These are phyloP conservation scores for Myotis myotis DNA, from an alignment of 2,797 vertebrate genomes.

Conservation along the genomic window DNA sequence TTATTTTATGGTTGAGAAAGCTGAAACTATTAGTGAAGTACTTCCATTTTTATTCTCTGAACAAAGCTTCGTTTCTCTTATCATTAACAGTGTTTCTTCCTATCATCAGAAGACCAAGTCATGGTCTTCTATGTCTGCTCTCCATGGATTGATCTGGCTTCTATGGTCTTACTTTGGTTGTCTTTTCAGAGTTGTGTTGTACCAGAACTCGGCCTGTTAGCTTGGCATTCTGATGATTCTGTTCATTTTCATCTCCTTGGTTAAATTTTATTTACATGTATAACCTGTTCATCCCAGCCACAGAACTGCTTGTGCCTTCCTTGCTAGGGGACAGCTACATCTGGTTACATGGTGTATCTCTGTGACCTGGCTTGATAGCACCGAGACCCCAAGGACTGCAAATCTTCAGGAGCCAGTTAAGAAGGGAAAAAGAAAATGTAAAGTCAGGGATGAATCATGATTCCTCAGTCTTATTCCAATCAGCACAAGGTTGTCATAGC, in stretches of 20 bases:
- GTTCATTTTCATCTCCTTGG: background rate
- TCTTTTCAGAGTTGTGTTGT: background rate
- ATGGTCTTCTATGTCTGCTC: background rate
- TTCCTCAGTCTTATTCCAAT: background rate
- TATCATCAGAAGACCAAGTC: background rate
- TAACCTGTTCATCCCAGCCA: background rate
- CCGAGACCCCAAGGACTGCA: background rate
- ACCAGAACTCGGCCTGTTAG: background rate
- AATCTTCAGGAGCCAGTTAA: conserved; percentile 12
- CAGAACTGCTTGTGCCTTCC: background rate
- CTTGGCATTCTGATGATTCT: background rate
- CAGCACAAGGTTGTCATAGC: conserved; percentile 28
- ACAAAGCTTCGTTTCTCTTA: background rate
- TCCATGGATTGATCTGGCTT: background rate
- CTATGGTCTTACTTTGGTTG: background rate
- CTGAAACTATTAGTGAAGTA: background rate
- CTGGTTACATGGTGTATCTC: background rate
- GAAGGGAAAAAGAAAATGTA: background rate
- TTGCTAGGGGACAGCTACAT: background rate
- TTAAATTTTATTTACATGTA: background rate
- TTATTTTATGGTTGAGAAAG: background rate
- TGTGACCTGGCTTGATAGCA: background rate
- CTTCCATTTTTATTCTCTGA: background rate
- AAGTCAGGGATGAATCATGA: conserved; percentile 9
- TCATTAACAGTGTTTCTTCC: background rate